These are phyloP conservation scores for Stenolophus ochropezus DNA, from an alignment of 2,888 invertebrate genomes.

Conservation along the genomic window DNA sequence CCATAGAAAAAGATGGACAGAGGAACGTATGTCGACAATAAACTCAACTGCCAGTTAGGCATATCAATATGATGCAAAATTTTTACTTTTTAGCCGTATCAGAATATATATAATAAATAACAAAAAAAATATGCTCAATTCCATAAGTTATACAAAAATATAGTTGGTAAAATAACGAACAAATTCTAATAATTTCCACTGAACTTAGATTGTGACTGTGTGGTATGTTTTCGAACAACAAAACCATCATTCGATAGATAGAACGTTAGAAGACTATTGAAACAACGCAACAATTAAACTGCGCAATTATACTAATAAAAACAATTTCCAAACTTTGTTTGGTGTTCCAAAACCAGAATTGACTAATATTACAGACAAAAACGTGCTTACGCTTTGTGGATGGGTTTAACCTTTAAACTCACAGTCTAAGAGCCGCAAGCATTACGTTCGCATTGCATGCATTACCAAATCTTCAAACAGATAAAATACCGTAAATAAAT, in stretches of 20 bases:
- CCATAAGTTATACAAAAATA: not conserved
- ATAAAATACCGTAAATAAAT: conserved; percentile 59
- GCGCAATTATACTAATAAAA: not conserved
- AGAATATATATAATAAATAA: not conserved
- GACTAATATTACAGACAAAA: conserved; percentile 26
- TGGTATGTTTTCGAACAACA: conserved; percentile 54
- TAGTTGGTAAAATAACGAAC: not conserved
- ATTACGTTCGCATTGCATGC: conserved; percentile 72
- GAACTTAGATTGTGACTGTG: conserved; percentile 49
- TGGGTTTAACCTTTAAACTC: conserved; percentile 67
- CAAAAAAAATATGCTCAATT: not conserved
- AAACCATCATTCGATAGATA: conserved; percentile 29
- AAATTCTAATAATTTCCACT: not conserved
- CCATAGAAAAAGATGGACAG: conserved; percentile 66
- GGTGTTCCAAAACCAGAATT: not conserved
- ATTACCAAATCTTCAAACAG: conserved; percentile 65
- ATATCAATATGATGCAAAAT: conserved; percentile 50
- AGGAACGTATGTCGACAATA: conserved; percentile 67
- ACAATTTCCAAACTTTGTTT: conserved; percentile 2
- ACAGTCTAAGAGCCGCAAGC: conserved; percentile 70
- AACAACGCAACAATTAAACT: not conserved
- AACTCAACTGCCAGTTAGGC: not conserved
- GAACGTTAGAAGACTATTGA: not conserved
- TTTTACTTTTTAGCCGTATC: not conserved
- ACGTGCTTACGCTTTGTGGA: conserved; percentile 58